A percentile compares a stretch with the other conserved stretches of the same genome.
Evolutionary conservation across 2,888 invertebrate genomes (phyloP).

Genomic region (Trissoscelio sp.): DNA sequence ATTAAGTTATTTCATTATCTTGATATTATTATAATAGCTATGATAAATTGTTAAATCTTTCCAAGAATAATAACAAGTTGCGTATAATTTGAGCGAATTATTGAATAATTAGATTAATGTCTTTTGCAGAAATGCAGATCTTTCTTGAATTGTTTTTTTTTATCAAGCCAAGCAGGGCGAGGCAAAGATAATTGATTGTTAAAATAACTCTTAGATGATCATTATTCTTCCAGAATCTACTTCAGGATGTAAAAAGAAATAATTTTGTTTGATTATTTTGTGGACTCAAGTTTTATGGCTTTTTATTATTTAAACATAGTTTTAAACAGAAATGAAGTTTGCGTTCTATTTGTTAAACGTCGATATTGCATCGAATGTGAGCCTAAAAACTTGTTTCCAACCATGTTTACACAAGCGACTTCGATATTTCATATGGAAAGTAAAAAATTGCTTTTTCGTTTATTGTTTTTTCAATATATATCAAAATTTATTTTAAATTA

Average conservation of each 20-base stretch:
- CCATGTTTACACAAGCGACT: conserved; percentile 8
- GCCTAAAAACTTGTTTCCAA: background rate
- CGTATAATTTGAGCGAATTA: conserved; percentile 16
- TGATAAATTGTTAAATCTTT: conserved; percentile 31
- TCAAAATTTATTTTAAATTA: background rate
- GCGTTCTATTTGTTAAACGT: background rate
- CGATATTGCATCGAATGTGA: background rate
- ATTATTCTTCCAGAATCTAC: conserved; percentile 6
- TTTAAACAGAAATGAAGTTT: too few relatives aligned
- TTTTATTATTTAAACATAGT: too few relatives aligned
- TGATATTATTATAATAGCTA: conserved; percentile 1
- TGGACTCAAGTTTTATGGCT: too few relatives aligned
- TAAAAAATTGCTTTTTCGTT: conserved; percentile 13
- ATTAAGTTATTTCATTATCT: conserved; percentile 12
- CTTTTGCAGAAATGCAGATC: conserved; percentile 21
- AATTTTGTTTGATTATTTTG: too few relatives aligned
- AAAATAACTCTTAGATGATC: conserved; percentile 34
- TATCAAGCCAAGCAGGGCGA: conserved; percentile 25
- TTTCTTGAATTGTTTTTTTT: conserved; percentile 7
- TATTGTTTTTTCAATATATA: too few relatives aligned
- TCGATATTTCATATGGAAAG: background rate
- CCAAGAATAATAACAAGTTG: conserved; percentile 16
- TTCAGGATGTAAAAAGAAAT: background rate
- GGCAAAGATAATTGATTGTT: conserved; percentile 52
- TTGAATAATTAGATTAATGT: conserved; percentile 44